Evolutionary conservation across 2,888 invertebrate genomes (phyloP).

Genomic region (Dynastes grantii): DNA sequence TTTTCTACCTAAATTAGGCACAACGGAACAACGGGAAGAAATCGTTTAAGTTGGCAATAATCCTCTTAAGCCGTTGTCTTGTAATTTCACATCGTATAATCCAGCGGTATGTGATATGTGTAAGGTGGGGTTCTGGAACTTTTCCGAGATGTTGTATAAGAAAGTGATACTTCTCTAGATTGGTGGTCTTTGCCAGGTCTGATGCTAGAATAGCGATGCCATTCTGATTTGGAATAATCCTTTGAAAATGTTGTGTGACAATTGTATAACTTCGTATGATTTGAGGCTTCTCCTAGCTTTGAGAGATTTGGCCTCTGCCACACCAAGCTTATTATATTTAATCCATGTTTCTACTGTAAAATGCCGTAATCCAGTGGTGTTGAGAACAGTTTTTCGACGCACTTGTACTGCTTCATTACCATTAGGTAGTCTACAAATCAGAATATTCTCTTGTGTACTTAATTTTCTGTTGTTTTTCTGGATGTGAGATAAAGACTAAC

Average conservation of each 20-base stretch:
- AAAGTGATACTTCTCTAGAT: no score
- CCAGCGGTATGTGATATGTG: no score
- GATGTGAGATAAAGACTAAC: neutral
- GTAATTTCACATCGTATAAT: no score
- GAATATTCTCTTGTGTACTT: neutral
- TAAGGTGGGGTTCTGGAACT: no score
- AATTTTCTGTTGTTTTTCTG: neutral
- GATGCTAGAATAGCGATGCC: no score
- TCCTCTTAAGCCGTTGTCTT: constrained; percentile 10
- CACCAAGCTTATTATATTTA: neutral
- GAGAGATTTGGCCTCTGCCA: neutral
- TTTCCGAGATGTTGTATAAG: no score
- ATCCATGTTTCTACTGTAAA: constrained; percentile 2
- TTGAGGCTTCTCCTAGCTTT: no score
- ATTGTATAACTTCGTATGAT: no score
- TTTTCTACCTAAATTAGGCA: constrained; percentile 35
- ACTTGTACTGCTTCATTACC: constrained; percentile 10
- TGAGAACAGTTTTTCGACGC: neutral
- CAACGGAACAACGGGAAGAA: neutral
- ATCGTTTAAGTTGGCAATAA: constrained; percentile 7
- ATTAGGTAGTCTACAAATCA: neutral
- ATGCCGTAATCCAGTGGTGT: neutral
- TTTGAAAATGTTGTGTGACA: no score
- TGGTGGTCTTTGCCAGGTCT: no score
- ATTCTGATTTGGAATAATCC: no score